Evolutionary conservation across 2,888 invertebrate species (phyloP), one percentile per base, ranked within the genome.

Genomic region (Aporophyla lueneburgensis): DNA sequence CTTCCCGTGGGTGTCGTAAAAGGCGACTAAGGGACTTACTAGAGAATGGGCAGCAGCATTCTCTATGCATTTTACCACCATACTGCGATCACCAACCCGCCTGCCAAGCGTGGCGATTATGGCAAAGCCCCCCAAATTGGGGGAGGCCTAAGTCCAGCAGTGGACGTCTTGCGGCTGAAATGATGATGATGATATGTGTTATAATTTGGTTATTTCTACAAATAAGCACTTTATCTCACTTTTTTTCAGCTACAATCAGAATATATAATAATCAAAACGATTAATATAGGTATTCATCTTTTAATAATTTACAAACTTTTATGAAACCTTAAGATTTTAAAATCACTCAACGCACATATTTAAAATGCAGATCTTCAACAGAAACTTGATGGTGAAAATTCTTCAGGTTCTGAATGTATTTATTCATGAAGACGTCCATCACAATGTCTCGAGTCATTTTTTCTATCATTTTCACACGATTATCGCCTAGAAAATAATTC

Each of bases 351-450:
- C 12, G 46, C 9, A 76, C 69, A 27, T 83, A 77, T 27, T 71
- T 78, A 40, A 40, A 71, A 78, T 68, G 71, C 16, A 83, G 24
- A 16, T 68, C 43, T 43, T 81, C 63, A 21, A 65, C 4, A 2
- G 84, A 49, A 14, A 71, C 40, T 10, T 27, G 33, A 5, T 49
- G 10, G 12, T 27, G 53, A 16, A 83, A 71, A 10, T 71, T 58
- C 43, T 71, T 79, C 4, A 83, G 7, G 40, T 71, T 71, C 14
- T 83, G 21, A 14, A 83, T 63, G 14, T 14, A 83, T 54, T 78
- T 83, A 2, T 80, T 83, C 53, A 78, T 53, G 19, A 83, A 78
- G 0, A 78, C 67, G 58, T 78, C 54, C 49, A 80, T 71, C 7
- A 78, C 58, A 14, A 63, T 21, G 4, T 83, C 40, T 0, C 80